These are phyloP conservation scores for Suricata suricatta DNA, from an alignment of 2,113 vertebrate genomes.

Conservation along the genomic window DNA sequence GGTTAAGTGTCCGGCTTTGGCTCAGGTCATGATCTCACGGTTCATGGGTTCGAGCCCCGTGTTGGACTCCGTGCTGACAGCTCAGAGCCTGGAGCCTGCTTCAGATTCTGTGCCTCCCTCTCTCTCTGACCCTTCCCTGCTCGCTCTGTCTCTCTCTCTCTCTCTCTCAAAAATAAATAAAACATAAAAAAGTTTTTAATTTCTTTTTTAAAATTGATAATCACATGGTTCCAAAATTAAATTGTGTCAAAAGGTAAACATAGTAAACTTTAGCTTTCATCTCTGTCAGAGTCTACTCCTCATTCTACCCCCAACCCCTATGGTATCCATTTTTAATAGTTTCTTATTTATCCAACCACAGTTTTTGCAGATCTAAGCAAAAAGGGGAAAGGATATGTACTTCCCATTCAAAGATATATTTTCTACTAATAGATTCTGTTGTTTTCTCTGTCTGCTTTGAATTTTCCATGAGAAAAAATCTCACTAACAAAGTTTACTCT, in stretches of 20 bases:
- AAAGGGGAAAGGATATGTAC: not conserved
- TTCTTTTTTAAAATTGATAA: not conserved
- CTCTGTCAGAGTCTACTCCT: not conserved
- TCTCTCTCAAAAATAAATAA: too few species aligned
- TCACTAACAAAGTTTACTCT: not conserved
- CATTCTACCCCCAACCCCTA: not conserved
- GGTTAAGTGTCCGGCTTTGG: too few species aligned
- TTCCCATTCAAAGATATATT: not conserved
- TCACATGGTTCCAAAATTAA: not conserved
- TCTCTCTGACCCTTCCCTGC: too few species aligned
- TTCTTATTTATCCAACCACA: not conserved
- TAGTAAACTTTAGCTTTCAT: not conserved
- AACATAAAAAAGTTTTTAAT: not conserved
- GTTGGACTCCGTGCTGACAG: too few species aligned
- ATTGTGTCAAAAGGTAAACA: not conserved
- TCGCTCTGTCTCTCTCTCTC: too few species aligned
- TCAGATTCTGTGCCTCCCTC: too few species aligned
- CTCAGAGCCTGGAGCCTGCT: too few species aligned
- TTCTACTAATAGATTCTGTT: not conserved
- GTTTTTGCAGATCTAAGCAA: not conserved
- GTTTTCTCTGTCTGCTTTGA: not conserved
- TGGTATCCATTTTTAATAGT: not conserved
- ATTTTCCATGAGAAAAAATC: slow-evolving; percentile 37
- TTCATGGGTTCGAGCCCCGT: too few species aligned
- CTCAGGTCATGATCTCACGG: too few species aligned